These are phyloP conservation scores for Acropternis orthonyx DNA, from an alignment of 2,797 vertebrate species.

Conservation along the genomic window DNA sequence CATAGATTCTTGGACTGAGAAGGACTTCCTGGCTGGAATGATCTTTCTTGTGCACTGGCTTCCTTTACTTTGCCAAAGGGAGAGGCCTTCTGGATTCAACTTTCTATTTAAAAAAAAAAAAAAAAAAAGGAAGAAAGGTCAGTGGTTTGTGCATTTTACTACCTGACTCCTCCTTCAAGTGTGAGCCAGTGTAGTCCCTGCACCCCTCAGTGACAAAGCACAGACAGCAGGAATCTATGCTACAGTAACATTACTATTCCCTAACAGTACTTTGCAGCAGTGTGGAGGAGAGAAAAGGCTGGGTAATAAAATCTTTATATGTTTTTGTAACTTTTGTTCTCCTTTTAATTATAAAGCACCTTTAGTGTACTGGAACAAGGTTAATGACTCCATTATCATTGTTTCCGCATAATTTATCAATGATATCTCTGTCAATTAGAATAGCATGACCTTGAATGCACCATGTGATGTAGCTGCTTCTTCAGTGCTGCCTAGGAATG, in stretches of 20 bases:
- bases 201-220: neutral
- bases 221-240: neutral
- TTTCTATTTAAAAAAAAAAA: neutral
- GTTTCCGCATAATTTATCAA: constrained; percentile 62
- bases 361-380: constrained; percentile 37
- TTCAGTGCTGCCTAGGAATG: constrained; percentile 30
- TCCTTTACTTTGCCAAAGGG: constrained; percentile 4
- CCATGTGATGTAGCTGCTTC: constrained; percentile 32
- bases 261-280: neutral
- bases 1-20: neutral
- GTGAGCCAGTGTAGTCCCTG: neutral
- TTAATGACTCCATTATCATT: constrained; percentile 46
- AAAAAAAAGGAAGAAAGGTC: neutral
- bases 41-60: neutral
- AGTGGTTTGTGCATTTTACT: neutral
- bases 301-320: constrained; percentile 26
- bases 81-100: constrained; percentile 1
- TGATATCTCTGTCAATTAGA: constrained; percentile 43
- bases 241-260: neutral
- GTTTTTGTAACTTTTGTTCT: constrained; percentile 39
- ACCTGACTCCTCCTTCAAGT: constrained; percentile 11
- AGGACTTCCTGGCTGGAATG: constrained; percentile 2
- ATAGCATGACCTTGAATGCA: constrained; percentile 63
- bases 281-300: constrained; percentile 18
- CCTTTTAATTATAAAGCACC: constrained; percentile 39